Conservation (phyloP, 2,113 vertebrate genomes). For the Tupaia chinensis region DNA sequence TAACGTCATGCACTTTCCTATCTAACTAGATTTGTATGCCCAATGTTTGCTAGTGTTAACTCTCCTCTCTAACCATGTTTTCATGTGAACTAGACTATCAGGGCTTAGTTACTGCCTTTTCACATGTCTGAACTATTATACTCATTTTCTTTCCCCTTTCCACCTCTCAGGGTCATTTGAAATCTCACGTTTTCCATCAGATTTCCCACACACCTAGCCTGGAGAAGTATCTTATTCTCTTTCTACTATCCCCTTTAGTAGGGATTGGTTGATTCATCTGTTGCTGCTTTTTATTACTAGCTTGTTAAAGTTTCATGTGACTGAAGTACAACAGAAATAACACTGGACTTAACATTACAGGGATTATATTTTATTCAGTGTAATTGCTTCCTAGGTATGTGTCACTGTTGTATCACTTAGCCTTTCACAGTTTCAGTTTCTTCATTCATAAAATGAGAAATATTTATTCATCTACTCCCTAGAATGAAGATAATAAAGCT, state of each 20-base stretch:
- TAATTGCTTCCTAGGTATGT: neutral
- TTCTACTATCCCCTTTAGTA: neutral
- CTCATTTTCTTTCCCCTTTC: neutral
- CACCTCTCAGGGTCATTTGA: neutral
- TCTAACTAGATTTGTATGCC: neutral
- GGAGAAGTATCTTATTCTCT: neutral
- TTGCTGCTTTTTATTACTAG: neutral
- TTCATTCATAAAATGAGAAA: conserved; percentile 1
- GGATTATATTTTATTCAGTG: neutral
- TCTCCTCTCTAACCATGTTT: neutral
- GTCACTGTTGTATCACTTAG: neutral
- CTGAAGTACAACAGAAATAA: neutral
- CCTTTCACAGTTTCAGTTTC: neutral
- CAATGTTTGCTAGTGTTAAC: neutral
- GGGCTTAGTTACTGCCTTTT: neutral
- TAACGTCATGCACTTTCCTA: neutral
- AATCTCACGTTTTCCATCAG: neutral
- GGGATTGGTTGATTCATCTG: neutral
- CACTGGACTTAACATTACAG: neutral
- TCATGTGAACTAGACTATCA: neutral
- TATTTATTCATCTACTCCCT: neutral
- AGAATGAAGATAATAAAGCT: neutral
- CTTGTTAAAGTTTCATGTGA: neutral
- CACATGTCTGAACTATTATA: neutral
- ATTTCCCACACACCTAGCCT: neutral